Evolutionary conservation across 1,140 invertebrate genomes (phyloP).

Genomic region (Drosophila mojavensis): DNA sequence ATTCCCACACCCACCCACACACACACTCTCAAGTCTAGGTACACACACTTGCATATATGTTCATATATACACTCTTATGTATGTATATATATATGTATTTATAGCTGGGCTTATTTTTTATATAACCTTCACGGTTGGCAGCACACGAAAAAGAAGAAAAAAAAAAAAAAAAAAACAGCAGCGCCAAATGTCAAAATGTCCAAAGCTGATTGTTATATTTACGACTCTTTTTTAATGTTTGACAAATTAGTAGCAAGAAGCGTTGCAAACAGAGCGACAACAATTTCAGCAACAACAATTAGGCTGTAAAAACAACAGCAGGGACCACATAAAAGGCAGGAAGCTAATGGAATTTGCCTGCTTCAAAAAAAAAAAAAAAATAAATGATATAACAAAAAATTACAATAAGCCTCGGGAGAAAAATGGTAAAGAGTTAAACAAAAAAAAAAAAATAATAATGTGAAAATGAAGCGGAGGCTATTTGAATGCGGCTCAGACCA

Average conservation of each 20-base stretch:
- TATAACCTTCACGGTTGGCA: constrained; percentile 55
- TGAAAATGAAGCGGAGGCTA: constrained; percentile 2
- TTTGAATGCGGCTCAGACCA: constrained; percentile 38
- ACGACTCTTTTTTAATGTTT: constrained; percentile 76
- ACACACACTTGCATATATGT: constrained; percentile 5
- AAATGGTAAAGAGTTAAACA: constrained; percentile 45
- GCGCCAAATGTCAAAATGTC: constrained; percentile 70
- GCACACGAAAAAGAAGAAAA: constrained; percentile 20
- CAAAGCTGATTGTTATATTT: constrained; percentile 79
- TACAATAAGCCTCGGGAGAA: constrained; percentile 34
- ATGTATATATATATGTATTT: background rate
- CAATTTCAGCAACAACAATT: constrained; percentile 28
- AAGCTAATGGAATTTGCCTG: constrained; percentile 70
- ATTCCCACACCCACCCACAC: constrained; percentile 36
- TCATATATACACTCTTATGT: background rate
- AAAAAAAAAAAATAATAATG: no score
- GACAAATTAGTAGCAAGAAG: constrained; percentile 72
- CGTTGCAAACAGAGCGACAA: constrained; percentile 46
- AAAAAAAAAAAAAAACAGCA: constrained; percentile 5
- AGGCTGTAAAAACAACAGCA: constrained; percentile 44
- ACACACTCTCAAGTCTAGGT: background rate
- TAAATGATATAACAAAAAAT: constrained; percentile 21
- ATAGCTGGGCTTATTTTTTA: background rate
- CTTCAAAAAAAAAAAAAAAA: constrained; percentile 29
- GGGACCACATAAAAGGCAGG: constrained; percentile 45